These are phyloP conservation scores for Dicranocentrus wangi DNA, from an alignment of 2,888 invertebrate species.

Conservation along the genomic window DNA sequence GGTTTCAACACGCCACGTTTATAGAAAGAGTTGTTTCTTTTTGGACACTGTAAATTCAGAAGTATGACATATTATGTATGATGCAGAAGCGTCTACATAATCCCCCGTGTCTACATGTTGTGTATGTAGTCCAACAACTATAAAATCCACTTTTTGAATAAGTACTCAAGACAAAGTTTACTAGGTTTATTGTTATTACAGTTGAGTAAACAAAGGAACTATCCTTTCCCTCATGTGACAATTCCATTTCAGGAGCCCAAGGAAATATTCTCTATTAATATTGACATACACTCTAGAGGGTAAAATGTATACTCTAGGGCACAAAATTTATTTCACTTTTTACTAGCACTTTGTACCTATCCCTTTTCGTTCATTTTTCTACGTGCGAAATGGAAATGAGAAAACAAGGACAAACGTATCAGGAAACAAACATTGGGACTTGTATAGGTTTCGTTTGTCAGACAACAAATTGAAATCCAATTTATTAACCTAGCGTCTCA, in stretches of 20 bases:
- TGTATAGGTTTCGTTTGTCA: too few relatives aligned
- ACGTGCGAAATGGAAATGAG: background rate
- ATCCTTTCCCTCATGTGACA: background rate
- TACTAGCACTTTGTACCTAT: too few relatives aligned
- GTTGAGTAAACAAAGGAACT: background rate
- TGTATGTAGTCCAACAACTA: too few relatives aligned
- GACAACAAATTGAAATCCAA: conserved; percentile 15
- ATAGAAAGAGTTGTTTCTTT: too few relatives aligned
- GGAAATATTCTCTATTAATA: background rate
- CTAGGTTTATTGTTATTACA: background rate
- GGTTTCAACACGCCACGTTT: too few relatives aligned
- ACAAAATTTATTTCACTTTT: background rate
- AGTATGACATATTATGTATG: too few relatives aligned
- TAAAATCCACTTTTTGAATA: too few relatives aligned
- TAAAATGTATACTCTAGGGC: background rate
- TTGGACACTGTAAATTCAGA: too few relatives aligned
- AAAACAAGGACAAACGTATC: background rate
- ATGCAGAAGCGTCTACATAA: too few relatives aligned
- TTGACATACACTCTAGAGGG: conserved; percentile 8
- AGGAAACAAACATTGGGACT: background rate
- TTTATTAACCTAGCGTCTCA: background rate
- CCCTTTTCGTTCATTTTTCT: background rate
- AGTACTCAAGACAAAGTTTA: too few relatives aligned
- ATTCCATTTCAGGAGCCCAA: background rate
- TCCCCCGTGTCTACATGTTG: too few relatives aligned